phyloP scores from a whole-genome alignment of 2,888 invertebrate genomes.

The Oscheius sp. region DNA sequence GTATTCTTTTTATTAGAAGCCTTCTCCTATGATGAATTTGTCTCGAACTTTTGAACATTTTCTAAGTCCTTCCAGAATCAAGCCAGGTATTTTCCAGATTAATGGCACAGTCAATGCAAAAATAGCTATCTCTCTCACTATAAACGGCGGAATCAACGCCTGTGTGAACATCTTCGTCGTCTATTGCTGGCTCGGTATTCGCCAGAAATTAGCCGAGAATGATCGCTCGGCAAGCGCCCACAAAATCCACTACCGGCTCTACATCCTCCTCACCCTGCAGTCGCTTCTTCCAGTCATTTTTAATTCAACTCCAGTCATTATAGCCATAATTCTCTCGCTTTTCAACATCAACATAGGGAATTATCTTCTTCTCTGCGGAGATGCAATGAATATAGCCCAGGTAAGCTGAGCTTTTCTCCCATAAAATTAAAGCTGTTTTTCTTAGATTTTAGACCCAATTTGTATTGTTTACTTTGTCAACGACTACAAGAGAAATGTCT shows the following conservation, averaged over 20 bases:
- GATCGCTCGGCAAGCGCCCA: not conserved
- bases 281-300: constrained; percentile 7
- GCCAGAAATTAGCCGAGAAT: not conserved
- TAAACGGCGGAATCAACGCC: not conserved
- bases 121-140: not conserved
- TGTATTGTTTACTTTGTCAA: not conserved
- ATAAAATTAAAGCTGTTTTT: too few relatives aligned
- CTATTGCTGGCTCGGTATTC: constrained; percentile 6
- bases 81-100: not conserved
- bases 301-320: constrained; percentile 1
- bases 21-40: too few relatives aligned
- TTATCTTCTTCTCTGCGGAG: not conserved
- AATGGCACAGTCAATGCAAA: not conserved
- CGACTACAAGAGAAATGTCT: not conserved
- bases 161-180: constrained; percentile 1
- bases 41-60: not conserved
- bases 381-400: not conserved
- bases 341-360: not conserved
- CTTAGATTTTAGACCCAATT: constrained; percentile 5
- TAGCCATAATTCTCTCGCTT: not conserved
- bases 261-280: constrained; percentile 4
- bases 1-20: too few relatives aligned
- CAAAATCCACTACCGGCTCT: not conserved
- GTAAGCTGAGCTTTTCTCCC: too few relatives aligned
- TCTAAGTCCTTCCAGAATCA: not conserved